These are phyloP conservation scores for Danio rerio DNA, from an alignment of 2,113 vertebrate species.

Conservation along the genomic window GRCz12tu NC_133181.1:49382501-49383000, in stretches of 20 bases:
- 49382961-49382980: constrained; percentile 82
- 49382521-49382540: background rate
- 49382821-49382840: background rate
- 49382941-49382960: constrained; percentile 74
- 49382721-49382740: constrained; percentile 80
- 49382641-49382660: constrained; percentile 79
- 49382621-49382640: constrained; percentile 79
- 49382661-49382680: constrained; percentile 81
- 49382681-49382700: constrained; percentile 80
- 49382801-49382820: background rate
- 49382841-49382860: constrained; percentile 67
- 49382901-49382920: constrained; percentile 88
- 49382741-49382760: constrained; percentile 74
- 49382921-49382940: constrained; percentile 80
- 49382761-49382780: constrained; percentile 66
- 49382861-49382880: constrained; percentile 67
- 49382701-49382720: constrained; percentile 89
- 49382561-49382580: background rate
- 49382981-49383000: constrained; percentile 78
- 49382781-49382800: background rate
- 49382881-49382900: constrained; percentile 77
- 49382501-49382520: constrained; percentile 29
- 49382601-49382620: background rate
- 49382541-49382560: background rate
- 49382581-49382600: background rate